phyloP scores from a whole-genome alignment of 2,888 invertebrate genomes.

The Zele albiditarsus region DNA sequence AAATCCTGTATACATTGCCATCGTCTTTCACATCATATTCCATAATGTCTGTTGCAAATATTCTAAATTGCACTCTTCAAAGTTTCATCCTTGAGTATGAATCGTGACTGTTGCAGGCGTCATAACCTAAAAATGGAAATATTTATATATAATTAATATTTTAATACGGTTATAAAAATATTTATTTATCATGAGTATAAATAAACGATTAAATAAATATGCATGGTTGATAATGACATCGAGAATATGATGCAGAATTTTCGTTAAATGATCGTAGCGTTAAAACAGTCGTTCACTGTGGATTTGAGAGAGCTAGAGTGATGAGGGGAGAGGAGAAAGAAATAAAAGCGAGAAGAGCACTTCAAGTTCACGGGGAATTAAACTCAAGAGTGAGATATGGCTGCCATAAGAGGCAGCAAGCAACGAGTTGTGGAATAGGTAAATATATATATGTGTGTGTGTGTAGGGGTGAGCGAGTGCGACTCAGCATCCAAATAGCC shows the following conservation, averaged over 20 bases:
- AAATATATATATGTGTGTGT: not conserved
- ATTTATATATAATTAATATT: no score
- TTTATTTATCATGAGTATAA: no score
- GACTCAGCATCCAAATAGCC: slow-evolving; percentile 28
- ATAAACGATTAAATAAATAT: not conserved
- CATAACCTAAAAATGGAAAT: no score
- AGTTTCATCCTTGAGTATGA: no score
- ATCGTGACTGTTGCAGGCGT: no score
- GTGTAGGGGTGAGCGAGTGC: slow-evolving; percentile 10
- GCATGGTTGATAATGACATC: not conserved
- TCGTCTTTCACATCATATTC: no score
- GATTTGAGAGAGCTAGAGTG: not conserved
- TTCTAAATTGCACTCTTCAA: no score
- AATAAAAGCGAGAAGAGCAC: slow-evolving; percentile 22
- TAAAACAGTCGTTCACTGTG: slow-evolving; percentile 14
- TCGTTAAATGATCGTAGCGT: slow-evolving; percentile 14
- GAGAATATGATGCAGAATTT: not conserved
- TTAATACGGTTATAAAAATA: no score
- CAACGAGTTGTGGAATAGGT: slow-evolving; percentile 21
- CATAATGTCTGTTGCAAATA: no score
- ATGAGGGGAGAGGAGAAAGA: not conserved
- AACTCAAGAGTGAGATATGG: slow-evolving; percentile 36
- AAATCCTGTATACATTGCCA: no score
- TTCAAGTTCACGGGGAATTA: slow-evolving; percentile 37
- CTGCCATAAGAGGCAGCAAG: slow-evolving; percentile 26